Conservation (phyloP, 2,797 vertebrate species). For the Falco cherrug region DNA sequence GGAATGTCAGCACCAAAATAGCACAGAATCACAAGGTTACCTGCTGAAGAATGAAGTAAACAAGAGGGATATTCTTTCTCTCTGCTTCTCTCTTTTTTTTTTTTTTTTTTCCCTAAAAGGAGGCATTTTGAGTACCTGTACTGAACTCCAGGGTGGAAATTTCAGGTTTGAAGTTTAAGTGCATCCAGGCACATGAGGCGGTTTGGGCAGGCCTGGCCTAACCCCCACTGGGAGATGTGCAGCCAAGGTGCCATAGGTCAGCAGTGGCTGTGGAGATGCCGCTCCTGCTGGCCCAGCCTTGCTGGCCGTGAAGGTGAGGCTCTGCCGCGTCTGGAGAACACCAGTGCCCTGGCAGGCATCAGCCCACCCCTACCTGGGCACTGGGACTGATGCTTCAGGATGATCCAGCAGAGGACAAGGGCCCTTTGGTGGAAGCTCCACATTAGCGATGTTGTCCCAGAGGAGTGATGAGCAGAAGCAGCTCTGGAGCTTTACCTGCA, state of each 20-base stretch:
- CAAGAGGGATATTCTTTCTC: conserved; percentile 47
- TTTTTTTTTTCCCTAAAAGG: neutral
- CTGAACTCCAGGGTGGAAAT: neutral
- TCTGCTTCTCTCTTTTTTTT: neutral
- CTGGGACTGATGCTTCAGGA: neutral
- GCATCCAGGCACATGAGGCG: neutral
- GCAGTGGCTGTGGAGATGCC: neutral
- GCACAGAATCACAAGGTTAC: conserved; percentile 62
- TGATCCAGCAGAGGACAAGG: neutral
- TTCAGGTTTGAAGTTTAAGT: neutral
- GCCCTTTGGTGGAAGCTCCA: neutral
- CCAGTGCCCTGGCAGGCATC: neutral
- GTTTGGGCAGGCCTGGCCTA: neutral
- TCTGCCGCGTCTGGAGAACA: neutral
- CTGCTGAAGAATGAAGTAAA: conserved; percentile 62
- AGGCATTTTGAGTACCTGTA: neutral
- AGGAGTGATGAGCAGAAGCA: neutral
- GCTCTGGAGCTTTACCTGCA: neutral
- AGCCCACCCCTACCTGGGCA: neutral
- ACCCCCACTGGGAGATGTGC: neutral
- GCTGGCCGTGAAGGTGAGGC: rapidly evolving
- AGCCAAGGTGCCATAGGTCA: neutral
- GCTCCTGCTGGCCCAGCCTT: neutral
- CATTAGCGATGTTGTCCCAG: neutral
- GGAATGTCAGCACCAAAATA: conserved; percentile 68